These are phyloP conservation scores for Myotis lucifugus DNA, from an alignment of 2,113 vertebrate species.

Conservation along the genomic window DNA sequence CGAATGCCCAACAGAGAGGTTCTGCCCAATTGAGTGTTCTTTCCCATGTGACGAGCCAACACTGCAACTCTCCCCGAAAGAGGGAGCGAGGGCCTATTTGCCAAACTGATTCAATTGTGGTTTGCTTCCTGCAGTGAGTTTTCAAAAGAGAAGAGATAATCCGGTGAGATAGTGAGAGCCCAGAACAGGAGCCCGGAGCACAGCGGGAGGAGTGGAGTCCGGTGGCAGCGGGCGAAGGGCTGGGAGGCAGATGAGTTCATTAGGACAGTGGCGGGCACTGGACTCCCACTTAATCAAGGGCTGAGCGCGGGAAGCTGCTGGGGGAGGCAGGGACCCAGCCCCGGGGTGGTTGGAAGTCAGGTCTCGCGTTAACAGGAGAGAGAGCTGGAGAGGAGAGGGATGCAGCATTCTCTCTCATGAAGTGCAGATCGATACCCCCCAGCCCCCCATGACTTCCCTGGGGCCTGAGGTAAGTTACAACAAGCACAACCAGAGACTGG, in stretches of 20 bases:
- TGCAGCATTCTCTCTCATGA: fast-evolving
- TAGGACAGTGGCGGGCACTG: slow-evolving; percentile 75
- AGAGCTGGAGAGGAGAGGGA: not conserved
- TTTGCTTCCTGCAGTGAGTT: slow-evolving; percentile 68
- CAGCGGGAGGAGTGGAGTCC: slow-evolving; percentile 65
- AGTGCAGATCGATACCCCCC: not conserved
- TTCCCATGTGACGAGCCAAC: not conserved
- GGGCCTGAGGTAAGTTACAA: not conserved
- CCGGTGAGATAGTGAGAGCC: slow-evolving; percentile 70
- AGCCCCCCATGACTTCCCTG: not conserved
- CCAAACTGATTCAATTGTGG: slow-evolving; percentile 30
- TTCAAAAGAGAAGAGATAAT: slow-evolving; percentile 68
- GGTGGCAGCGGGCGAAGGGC: slow-evolving; percentile 38
- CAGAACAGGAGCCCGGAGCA: slow-evolving; percentile 73
- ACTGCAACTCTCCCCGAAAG: not conserved
- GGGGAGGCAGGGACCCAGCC: slow-evolving; percentile 24
- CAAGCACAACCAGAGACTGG: not conserved
- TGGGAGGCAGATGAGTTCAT: slow-evolving; percentile 81
- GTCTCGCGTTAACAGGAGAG: fast-evolving
- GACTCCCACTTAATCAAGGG: slow-evolving; percentile 81
- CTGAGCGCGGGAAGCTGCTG: slow-evolving; percentile 15
- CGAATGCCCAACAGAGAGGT: not conserved
- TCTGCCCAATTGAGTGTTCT: not conserved
- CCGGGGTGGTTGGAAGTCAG: not conserved
- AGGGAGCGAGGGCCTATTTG: not conserved